These are phyloP conservation scores for Urocitellus parryii DNA, from an alignment of 2,113 vertebrate genomes.

Conservation along the genomic window DNA sequence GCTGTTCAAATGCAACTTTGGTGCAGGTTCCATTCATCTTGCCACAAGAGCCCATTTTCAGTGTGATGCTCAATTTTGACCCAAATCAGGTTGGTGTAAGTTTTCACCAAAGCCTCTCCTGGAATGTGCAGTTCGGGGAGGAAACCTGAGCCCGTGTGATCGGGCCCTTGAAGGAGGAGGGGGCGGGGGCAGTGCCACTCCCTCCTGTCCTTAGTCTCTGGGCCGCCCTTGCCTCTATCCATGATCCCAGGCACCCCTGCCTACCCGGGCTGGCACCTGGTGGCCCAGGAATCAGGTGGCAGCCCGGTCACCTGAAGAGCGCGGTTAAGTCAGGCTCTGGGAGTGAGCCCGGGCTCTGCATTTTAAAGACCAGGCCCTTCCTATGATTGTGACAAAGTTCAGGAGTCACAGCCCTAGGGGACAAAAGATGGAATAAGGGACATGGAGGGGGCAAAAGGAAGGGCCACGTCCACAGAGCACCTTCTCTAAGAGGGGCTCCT, in stretches of 20 bases:
- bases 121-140: not conserved
- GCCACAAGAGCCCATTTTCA: not conserved
- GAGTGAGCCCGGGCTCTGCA: not conserved
- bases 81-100: not conserved
- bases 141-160: not conserved
- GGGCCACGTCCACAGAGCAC: not conserved
- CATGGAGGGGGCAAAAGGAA: not conserved
- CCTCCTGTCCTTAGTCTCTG: not conserved
- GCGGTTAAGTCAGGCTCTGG: not conserved
- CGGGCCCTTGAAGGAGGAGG: not conserved
- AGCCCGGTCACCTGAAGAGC: not conserved
- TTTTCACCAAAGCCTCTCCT: not conserved
- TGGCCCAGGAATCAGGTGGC: not conserved
- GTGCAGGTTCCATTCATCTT: not conserved
- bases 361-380: not conserved
- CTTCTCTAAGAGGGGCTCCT: not conserved
- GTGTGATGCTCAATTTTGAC: not conserved
- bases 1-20: not conserved
- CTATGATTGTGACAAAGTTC: not conserved
- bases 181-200: not conserved
- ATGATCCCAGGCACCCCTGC: not conserved
- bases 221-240: not conserved
- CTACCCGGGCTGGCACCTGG: too few species aligned
- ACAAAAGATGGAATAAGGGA: not conserved
- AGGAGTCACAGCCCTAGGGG: not conserved